Evolutionary conservation across 2,888 invertebrate genomes (phyloP).

Genomic region (Spicauda simplicius): DNA sequence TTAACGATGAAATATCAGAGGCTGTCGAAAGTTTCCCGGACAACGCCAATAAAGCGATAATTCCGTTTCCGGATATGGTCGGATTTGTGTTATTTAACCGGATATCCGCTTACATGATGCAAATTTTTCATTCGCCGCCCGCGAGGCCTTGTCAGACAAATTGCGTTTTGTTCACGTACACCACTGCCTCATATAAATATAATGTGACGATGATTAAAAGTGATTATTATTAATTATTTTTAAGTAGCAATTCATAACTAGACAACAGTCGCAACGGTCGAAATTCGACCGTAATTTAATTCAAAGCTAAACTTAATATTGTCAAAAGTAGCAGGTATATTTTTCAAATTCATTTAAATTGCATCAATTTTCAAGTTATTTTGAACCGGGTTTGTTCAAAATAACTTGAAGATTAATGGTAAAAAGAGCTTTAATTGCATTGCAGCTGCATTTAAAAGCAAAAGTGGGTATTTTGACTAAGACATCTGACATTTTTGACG

Average conservation of each 20-base stretch:
- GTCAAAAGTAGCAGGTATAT: too few relatives aligned
- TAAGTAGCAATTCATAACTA: background rate
- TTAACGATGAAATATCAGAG: conserved; percentile 22
- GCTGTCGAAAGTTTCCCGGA: conserved; percentile 1
- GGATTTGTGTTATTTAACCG: conserved; percentile 32
- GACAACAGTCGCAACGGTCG: too few relatives aligned
- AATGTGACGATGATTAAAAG: background rate
- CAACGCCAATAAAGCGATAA: conserved; percentile 32
- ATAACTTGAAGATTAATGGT: too few relatives aligned
- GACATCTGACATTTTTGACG: too few relatives aligned
- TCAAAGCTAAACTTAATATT: too few relatives aligned
- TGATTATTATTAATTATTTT: background rate
- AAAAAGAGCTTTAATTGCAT: too few relatives aligned
- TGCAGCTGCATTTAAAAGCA: too few relatives aligned
- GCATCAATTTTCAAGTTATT: too few relatives aligned
- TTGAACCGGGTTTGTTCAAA: too few relatives aligned
- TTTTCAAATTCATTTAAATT: too few relatives aligned
- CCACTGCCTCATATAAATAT: conserved; percentile 14
- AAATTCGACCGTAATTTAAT: too few relatives aligned
- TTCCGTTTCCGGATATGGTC: conserved; percentile 16
- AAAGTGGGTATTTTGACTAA: too few relatives aligned
- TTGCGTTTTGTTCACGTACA: conserved; percentile 37
- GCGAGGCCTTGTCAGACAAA: conserved; percentile 34
- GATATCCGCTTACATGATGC: conserved; percentile 37
- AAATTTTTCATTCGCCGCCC: conserved; percentile 36